These are phyloP conservation scores for Alca torda DNA, from an alignment of 2,797 vertebrate species.

Conservation along the genomic window DNA sequence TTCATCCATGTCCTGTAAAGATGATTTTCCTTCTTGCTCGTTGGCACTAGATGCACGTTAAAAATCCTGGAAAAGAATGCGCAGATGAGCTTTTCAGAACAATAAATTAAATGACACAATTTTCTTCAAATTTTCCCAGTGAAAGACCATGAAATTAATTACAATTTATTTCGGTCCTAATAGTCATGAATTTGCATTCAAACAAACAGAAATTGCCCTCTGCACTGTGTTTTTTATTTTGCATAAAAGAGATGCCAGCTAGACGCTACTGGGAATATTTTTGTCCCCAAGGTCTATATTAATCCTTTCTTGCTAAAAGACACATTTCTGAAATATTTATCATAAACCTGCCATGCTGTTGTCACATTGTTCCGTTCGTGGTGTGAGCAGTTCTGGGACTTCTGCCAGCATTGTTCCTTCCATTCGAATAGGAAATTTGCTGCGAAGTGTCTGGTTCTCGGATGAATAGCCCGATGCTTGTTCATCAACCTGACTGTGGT, in stretches of 20 bases:
- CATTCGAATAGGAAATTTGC: neutral
- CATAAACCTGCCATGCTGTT: conserved; percentile 36
- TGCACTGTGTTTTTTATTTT: neutral
- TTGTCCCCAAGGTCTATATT: neutral
- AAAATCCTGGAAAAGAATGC: neutral
- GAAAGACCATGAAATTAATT: conserved; percentile 15
- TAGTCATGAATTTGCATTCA: neutral
- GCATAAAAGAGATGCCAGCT: neutral
- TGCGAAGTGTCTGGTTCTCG: neutral
- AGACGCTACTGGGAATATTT: neutral
- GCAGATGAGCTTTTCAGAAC: neutral
- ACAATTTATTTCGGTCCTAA: neutral
- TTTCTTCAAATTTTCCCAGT: neutral
- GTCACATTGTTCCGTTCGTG: conserved; percentile 17
- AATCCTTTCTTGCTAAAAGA: conserved; percentile 28
- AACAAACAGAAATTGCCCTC: neutral
- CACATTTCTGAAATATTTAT: conserved; percentile 46
- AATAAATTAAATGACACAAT: neutral
- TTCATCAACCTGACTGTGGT: conserved; percentile 9
- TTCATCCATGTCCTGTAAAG: neutral
- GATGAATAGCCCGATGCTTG: neutral
- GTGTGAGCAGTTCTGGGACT: conserved; percentile 33
- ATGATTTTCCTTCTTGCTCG: neutral
- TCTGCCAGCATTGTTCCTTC: conserved; percentile 48
- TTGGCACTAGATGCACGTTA: neutral